A percentile compares a stretch with the other conserved stretches of the same genome.
Evolutionary conservation across 2,888 invertebrate species (phyloP).

Genomic region (Rhagophthalmus giganteus): DNA sequence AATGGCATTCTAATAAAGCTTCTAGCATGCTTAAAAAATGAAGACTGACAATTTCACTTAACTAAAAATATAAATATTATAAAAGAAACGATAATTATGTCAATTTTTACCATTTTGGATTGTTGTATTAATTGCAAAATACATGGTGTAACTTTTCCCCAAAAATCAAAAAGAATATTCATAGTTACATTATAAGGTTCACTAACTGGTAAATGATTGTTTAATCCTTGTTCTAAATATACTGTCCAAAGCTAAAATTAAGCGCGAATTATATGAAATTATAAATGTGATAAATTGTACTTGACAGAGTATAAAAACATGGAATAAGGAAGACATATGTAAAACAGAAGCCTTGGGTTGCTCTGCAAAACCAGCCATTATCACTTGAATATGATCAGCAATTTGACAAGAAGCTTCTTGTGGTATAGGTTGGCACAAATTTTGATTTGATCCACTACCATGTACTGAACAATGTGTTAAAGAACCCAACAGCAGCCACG

Average conservation of each 20-base stretch:
- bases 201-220: slow-evolving; percentile 64
- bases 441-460: slow-evolving; percentile 54
- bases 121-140: slow-evolving; percentile 90
- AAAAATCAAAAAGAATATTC: slow-evolving; percentile 93
- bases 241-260: slow-evolving; percentile 87
- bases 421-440: slow-evolving; percentile 82
- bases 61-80: slow-evolving; percentile 57
- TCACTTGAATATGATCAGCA: slow-evolving; percentile 95
- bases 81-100: not conserved
- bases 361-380: slow-evolving; percentile 96
- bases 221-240: slow-evolving; percentile 89
- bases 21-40: slow-evolving; percentile 95
- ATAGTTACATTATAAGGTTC: slow-evolving; percentile 75
- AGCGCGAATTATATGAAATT: not conserved
- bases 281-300: slow-evolving; percentile 51
- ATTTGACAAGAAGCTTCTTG: slow-evolving; percentile 95
- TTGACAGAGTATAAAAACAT: slow-evolving; percentile 97
- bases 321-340: slow-evolving; percentile 95
- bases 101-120: slow-evolving; percentile 78
- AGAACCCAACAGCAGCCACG: slow-evolving; percentile 96
- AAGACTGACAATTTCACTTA: slow-evolving; percentile 96
- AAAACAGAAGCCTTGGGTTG: slow-evolving; percentile 88
- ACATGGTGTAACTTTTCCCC: slow-evolving; percentile 97
- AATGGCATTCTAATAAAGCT: slow-evolving; percentile 92
- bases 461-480: slow-evolving; percentile 82